Conservation (phyloP, 2,888 invertebrate genomes). For the Rotaria socialis region DNA sequence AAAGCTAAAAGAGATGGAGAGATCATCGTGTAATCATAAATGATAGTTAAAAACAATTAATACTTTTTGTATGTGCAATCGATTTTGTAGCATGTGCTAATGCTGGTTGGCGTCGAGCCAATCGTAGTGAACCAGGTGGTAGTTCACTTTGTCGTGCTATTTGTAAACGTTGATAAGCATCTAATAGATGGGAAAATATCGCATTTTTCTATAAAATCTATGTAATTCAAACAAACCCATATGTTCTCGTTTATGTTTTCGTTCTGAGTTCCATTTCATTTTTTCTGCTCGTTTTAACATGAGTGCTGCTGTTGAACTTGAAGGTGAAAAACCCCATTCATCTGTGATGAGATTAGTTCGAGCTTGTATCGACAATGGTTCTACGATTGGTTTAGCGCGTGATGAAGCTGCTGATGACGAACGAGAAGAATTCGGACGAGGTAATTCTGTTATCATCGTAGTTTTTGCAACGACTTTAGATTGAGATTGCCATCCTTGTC, state of each 20-base stretch:
- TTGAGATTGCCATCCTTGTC: slow-evolving; percentile 3
- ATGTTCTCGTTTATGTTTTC: slow-evolving; percentile 24
- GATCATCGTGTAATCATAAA: not conserved
- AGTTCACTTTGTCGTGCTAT: not conserved
- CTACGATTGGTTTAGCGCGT: not conserved
- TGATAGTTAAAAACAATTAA: not conserved
- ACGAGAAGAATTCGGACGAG: not conserved
- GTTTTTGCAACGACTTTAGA: not conserved
- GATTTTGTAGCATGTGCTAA: not conserved
- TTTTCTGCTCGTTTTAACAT: slow-evolving; percentile 34
- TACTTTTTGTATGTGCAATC: not conserved
- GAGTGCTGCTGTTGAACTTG: slow-evolving; percentile 10
- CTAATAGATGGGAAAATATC: not conserved
- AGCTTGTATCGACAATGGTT: not conserved
- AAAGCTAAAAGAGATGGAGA: not conserved
- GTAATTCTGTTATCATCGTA: not conserved
- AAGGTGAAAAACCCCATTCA: slow-evolving; percentile 13
- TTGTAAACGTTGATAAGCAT: slow-evolving; percentile 21
- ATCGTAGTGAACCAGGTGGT: not conserved
- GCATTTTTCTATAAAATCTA: not conserved
- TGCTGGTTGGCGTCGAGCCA: not conserved
- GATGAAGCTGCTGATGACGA: not conserved
- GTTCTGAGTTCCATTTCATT: slow-evolving; percentile 20
- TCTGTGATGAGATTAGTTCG: not conserved
- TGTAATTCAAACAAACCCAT: not conserved